A percentile compares a stretch with the other conserved stretches of the same genome.
Evolutionary conservation across 2,797 vertebrate genomes (phyloP).

Genomic region (Potorous gilbertii): DNA sequence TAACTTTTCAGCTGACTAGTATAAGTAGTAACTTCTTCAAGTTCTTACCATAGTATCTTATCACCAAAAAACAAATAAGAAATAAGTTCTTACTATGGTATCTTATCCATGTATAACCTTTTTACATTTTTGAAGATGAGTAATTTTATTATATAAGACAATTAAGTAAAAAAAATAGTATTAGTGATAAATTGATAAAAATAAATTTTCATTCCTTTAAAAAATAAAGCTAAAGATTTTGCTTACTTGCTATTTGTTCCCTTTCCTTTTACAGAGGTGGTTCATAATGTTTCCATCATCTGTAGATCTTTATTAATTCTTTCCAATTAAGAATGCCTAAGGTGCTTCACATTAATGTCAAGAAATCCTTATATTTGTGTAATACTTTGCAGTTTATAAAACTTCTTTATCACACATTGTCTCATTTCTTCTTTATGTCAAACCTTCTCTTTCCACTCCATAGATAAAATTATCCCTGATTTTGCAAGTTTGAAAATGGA

Average conservation of each 20-base stretch:
- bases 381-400: not conserved
- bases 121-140: constrained; percentile 37
- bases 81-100: constrained; percentile 18
- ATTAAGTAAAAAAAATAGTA: constrained; percentile 11
- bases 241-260: constrained; percentile 16
- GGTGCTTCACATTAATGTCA: not conserved
- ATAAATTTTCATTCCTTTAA: constrained; percentile 35
- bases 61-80: not conserved
- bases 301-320: constrained; percentile 14
- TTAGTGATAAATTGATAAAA: not conserved
- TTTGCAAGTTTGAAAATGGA: not conserved
- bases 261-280: constrained; percentile 19
- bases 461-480: not conserved
- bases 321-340: not conserved
- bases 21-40: constrained; percentile 23
- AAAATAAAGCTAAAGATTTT: constrained; percentile 26
- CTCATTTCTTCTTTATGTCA: not conserved
- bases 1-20: not conserved
- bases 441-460: not conserved
- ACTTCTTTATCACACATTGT: not conserved
- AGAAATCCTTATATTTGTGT: not conserved
- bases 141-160: not conserved
- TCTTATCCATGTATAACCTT: not conserved
- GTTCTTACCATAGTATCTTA: constrained; percentile 15
- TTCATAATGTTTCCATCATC: not conserved